Conservation (phyloP, 1,140 invertebrate genomes). For the Chymomyza costata region DNA sequence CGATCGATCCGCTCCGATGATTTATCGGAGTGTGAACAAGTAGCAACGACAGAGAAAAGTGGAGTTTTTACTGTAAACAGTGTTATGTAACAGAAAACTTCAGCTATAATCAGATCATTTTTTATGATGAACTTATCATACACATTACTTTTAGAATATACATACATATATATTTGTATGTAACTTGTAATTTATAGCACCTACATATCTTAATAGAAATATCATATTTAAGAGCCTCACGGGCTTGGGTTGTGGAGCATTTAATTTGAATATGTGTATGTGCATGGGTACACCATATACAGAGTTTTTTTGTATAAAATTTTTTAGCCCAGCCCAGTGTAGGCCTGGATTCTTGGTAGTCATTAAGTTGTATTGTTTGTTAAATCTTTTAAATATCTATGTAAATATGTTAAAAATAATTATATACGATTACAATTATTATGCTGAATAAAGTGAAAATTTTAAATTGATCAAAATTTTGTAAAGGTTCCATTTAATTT, state of each 20-base stretch:
- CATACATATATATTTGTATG: conserved; percentile 6
- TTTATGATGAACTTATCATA: conserved; percentile 4
- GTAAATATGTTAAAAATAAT: conserved; percentile 49
- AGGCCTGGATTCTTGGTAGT: conserved; percentile 58
- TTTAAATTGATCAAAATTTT: neutral
- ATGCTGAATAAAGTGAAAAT: conserved; percentile 37
- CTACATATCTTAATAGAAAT: conserved; percentile 12
- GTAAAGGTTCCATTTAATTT: no score
- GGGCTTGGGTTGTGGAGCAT: no score
- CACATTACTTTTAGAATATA: neutral
- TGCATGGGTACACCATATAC: no score
- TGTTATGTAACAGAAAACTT: conserved; percentile 18
- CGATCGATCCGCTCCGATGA: conserved; percentile 87
- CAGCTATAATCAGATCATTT: no score
- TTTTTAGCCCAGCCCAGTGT: neutral
- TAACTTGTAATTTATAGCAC: conserved; percentile 3
- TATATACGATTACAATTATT: conserved; percentile 42
- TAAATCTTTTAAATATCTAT: conserved; percentile 49
- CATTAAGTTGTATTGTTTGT: conserved; percentile 70
- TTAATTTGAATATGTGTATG: no score
- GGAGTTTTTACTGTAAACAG: conserved; percentile 55
- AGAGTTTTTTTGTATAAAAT: no score
- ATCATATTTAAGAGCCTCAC: conserved; percentile 14
- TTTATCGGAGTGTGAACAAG: conserved; percentile 76
- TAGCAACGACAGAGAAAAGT: conserved; percentile 70